Evolutionary conservation across 2,888 invertebrate genomes (phyloP).

Genomic region (Eristalis pertinax): DNA sequence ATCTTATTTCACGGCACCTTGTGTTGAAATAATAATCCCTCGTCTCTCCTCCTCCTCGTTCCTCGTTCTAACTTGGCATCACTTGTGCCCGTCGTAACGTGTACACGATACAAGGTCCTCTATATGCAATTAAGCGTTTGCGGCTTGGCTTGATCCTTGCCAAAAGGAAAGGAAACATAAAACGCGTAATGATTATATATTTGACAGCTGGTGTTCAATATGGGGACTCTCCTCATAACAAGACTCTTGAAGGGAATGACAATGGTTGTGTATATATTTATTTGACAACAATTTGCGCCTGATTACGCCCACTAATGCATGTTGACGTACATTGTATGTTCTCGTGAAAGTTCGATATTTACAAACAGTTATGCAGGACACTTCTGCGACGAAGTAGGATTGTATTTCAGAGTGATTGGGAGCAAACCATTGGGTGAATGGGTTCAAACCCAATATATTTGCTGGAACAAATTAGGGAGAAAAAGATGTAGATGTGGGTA

Average conservation of each 20-base stretch:
- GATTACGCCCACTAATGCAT: constrained; percentile 26
- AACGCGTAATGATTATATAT: constrained; percentile 15
- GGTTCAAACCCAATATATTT: background rate
- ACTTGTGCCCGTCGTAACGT: background rate
- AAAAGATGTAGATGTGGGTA: background rate
- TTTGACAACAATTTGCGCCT: constrained; percentile 34
- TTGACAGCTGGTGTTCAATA: background rate
- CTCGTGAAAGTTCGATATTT: constrained; percentile 4
- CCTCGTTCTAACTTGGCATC: background rate
- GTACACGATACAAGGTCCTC: constrained; percentile 13
- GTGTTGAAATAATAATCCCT: background rate
- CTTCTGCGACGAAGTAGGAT: background rate
- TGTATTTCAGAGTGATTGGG: constrained; percentile 31
- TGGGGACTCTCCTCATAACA: constrained; percentile 34
- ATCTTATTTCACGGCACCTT: background rate
- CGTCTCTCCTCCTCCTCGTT: background rate
- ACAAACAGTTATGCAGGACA: constrained; percentile 4
- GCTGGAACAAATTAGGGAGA: background rate
- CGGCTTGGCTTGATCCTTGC: background rate
- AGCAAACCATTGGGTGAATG: constrained; percentile 7
- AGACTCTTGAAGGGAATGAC: constrained; percentile 12
- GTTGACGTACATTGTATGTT: constrained; percentile 16
- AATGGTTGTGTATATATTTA: constrained; percentile 45
- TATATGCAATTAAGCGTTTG: constrained; percentile 52
- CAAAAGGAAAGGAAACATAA: background rate